phyloP scores from a whole-genome alignment of 2,888 invertebrate genomes.

The Brassicogethes aeneus region DNA sequence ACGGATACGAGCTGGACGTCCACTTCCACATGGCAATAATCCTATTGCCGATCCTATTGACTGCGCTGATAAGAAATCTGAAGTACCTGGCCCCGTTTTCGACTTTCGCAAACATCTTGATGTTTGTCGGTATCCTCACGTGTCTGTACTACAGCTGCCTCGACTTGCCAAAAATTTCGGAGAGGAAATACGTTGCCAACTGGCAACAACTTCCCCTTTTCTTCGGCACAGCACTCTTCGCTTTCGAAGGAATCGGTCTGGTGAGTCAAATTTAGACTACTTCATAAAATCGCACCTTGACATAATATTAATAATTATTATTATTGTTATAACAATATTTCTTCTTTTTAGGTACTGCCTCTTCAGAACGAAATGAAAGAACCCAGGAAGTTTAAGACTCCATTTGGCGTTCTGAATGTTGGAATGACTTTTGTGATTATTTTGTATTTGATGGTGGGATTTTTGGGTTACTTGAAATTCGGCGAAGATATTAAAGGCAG shows the following conservation, averaged over 20 bases:
- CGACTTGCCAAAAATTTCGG: conserved; percentile 56
- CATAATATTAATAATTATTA: background rate
- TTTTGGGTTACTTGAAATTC: conserved; percentile 81
- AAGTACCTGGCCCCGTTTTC: conserved; percentile 72
- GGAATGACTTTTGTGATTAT: conserved; percentile 75
- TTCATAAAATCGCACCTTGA: no score
- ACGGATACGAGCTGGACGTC: conserved; percentile 52
- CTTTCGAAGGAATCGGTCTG: conserved; percentile 93
- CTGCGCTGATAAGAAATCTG: conserved; percentile 68
- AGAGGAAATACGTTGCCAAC: conserved; percentile 52
- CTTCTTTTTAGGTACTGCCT: conserved; percentile 66
- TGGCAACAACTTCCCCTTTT: conserved; percentile 67
- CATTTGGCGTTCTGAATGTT: conserved; percentile 79
- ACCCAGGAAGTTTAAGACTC: conserved; percentile 67
- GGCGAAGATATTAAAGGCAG: conserved; percentile 76
- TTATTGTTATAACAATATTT: background rate
- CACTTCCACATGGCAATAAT: conserved; percentile 67
- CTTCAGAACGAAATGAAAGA: conserved; percentile 85
- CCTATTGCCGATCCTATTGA: conserved; percentile 61
- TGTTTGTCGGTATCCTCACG: conserved; percentile 64
- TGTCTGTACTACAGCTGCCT: conserved; percentile 69
- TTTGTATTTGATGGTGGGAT: conserved; percentile 75
- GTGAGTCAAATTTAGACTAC: no score
- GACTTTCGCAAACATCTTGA: conserved; percentile 66
- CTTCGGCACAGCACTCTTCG: conserved; percentile 92